Evolutionary conservation across 2,113 vertebrate species (phyloP).

Genomic region (Eretmochelys imbricata): DNA sequence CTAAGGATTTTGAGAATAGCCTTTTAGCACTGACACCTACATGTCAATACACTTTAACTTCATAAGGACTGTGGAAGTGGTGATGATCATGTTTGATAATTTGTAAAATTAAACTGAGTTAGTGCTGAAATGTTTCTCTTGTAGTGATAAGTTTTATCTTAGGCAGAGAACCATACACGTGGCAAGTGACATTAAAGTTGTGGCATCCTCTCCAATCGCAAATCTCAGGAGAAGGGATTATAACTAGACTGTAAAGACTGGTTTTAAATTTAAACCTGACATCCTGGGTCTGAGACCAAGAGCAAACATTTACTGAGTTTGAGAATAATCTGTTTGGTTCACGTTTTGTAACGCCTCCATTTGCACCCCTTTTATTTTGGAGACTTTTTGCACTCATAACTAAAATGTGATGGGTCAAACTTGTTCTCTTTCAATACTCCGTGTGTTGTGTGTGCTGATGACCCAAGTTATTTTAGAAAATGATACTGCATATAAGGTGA

Average conservation of each 20-base stretch:
- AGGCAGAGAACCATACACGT: fast-evolving
- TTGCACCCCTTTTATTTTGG: not conserved
- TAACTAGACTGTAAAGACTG: not conserved
- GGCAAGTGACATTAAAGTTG: not conserved
- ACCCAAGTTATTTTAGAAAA: not conserved
- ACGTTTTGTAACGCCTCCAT: not conserved
- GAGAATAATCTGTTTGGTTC: not conserved
- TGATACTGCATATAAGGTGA: not conserved
- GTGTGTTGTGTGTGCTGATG: not conserved
- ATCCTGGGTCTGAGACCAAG: not conserved
- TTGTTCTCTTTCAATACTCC: not conserved
- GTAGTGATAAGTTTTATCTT: fast-evolving
- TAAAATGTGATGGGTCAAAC: not conserved
- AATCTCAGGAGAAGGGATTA: not conserved
- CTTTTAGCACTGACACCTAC: not conserved
- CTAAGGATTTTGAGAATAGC: fast-evolving
- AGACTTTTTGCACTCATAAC: not conserved
- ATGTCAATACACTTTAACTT: not conserved
- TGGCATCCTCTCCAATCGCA: not conserved
- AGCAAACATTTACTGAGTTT: not conserved
- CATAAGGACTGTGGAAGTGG: not conserved
- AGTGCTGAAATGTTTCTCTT: not conserved
- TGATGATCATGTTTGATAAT: not conserved
- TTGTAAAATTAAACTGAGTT: not conserved
- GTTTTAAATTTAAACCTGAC: not conserved